Conservation (phyloP, 2,113 vertebrate genomes). For the Falco punctatus region DNA sequence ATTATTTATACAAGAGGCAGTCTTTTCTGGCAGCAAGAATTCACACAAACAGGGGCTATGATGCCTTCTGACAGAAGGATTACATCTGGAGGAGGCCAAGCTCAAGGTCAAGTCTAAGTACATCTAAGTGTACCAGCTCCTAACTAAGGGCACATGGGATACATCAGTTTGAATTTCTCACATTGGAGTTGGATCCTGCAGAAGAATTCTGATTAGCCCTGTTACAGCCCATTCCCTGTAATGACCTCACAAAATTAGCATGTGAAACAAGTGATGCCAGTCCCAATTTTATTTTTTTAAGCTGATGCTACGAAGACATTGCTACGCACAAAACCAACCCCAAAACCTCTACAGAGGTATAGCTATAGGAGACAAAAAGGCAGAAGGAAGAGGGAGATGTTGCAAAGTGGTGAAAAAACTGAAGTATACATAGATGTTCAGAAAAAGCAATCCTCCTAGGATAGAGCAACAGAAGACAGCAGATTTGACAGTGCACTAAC, state of each 20-base stretch:
- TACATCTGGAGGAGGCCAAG: background rate
- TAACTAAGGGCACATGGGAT: accelerated
- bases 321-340: background rate
- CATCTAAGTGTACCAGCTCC: background rate
- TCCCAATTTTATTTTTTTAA: background rate
- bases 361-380: background rate
- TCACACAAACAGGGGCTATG: background rate
- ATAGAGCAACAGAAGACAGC: background rate
- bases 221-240: background rate
- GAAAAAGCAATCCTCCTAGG: background rate
- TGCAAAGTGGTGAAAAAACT: background rate
- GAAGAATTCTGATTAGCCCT: background rate
- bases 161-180: background rate
- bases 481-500: background rate
- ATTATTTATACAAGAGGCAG: background rate
- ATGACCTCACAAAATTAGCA: background rate
- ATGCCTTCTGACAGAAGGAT: background rate
- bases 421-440: background rate
- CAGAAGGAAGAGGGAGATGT: background rate
- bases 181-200: background rate
- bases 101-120: background rate
- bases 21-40: background rate
- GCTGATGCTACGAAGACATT: background rate
- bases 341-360: background rate
- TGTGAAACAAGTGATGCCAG: background rate